A percentile compares a stretch with the other conserved stretches of the same genome.
Evolutionary conservation across 2,113 vertebrate species (phyloP).

Genomic region (Scopus umbretta): DNA sequence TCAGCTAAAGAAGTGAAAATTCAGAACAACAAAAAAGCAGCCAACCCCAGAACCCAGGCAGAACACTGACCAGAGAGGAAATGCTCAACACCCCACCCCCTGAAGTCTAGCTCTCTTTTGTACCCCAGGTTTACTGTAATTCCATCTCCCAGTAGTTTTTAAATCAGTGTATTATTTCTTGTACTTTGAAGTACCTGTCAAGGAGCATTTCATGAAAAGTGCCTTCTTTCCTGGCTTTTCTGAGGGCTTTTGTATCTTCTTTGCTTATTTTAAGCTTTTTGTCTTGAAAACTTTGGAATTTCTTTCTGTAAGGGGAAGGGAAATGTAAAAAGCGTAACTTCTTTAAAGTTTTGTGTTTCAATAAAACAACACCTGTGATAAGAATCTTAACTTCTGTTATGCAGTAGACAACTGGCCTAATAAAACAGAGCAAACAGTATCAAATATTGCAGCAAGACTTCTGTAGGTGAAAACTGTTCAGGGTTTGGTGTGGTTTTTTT

Average conservation of each 20-base stretch:
- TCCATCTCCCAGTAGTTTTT: background rate
- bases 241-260: slow-evolving; percentile 80
- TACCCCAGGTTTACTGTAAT: background rate
- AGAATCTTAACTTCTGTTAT: background rate
- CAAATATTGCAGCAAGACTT: background rate
- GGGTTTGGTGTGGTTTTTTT: too few relatives aligned
- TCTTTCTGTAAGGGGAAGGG: slow-evolving; percentile 78
- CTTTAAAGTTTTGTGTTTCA: background rate
- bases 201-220: slow-evolving; percentile 92
- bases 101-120: background rate
- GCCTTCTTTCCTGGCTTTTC: slow-evolving; percentile 89
- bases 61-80: background rate
- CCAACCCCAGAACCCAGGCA: background rate
- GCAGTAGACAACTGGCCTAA: background rate
- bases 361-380: background rate
- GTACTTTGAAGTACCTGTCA: slow-evolving; percentile 80
- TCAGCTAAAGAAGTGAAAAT: background rate
- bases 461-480: background rate
- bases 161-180: background rate
- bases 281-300: slow-evolving; percentile 99
- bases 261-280: slow-evolving; percentile 90
- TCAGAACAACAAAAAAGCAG: background rate
- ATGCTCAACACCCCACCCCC: background rate
- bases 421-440: background rate
- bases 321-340: background rate